Base-by-base conservation (phyloP, 2,888 invertebrate species). In the Plagodis dolabraria region DNA sequence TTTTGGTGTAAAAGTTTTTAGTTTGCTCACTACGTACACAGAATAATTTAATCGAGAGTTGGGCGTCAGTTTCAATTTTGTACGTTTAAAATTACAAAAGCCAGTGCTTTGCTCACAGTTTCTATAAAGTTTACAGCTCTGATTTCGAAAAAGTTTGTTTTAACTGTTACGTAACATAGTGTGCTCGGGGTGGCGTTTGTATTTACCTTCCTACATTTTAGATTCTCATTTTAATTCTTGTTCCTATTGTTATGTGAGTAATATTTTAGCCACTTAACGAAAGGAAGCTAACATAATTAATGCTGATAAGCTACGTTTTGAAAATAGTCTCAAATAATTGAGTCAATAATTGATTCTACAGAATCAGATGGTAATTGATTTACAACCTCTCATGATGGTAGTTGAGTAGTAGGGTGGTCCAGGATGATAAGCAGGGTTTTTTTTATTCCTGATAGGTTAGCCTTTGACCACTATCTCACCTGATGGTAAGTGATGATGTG, bases 31-130 rank as follows among this genome's bases (percentile, higher is more conserved):
- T n/a, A 42, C 42, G 10, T n/a, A 42, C 5, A 5, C 10, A n/a
- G n/a, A n/a, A 42, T 42, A 42, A n/a, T n/a, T n/a, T 6, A 6
- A n/a, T n/a, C 42, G 8, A 35, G 33, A 50, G 11, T n/a, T 2
- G 5, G 5, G 42, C n/a, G 45, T 50, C 50, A 22, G 22, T 57
- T 50, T 47, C 50, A 46, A 51, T 51, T 51, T 57, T 33, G 46
- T 33, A 52, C 36, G 57, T 43, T 47, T 52, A 44, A 52, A 34
- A 57, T 57, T 52, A 52, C 52, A 48, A 52, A 57, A 43, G 36
- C 43, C 36, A 6, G 10, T 12, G 49, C 42, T 35, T 0, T 9
- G 43, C 36, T 4, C 33, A 9, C 43, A 43, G 51, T 51, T 44
- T 33, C 45, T 4, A 4, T 33, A 11, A 51, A 35, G 34, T 43